Conservation (phyloP, 92 coral and sea anemone genomes). For the Zoanthus sociatus region DNA sequence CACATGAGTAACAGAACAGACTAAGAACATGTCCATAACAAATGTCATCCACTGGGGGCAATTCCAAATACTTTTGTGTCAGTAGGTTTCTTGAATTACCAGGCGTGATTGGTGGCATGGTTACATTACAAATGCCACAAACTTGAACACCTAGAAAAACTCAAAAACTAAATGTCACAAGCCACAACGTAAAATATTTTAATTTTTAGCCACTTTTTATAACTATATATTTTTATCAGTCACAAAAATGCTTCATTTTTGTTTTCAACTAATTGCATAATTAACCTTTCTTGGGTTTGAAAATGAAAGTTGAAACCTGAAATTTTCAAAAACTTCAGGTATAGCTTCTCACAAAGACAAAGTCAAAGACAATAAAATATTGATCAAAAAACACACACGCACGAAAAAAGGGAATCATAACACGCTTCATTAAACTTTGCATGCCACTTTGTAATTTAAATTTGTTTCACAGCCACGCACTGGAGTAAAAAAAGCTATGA, state of each 20-base stretch:
- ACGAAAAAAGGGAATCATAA: neutral
- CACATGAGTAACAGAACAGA: slow-evolving; percentile 16
- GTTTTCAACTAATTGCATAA: neutral
- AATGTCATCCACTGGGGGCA: slow-evolving; percentile 11
- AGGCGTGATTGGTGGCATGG: slow-evolving; percentile 14
- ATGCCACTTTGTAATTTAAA: slow-evolving; percentile 1
- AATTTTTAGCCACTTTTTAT: too few relatives aligned
- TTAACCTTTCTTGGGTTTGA: slow-evolving; percentile 4
- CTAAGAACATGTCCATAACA: slow-evolving; percentile 17
- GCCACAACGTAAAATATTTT: neutral
- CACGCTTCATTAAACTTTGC: neutral
- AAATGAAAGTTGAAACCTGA: slow-evolving; percentile 15
- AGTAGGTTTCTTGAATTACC: slow-evolving; percentile 12
- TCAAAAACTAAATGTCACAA: neutral
- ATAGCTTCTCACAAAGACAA: slow-evolving; percentile 4
- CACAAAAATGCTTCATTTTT: too few relatives aligned
- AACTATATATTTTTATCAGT: too few relatives aligned
- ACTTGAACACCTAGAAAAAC: slow-evolving; percentile 13
- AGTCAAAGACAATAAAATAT: slow-evolving; percentile 1
- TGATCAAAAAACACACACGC: neutral
- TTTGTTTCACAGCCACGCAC: slow-evolving; percentile 1
- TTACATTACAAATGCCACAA: slow-evolving; percentile 10
- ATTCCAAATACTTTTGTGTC: slow-evolving; percentile 10
- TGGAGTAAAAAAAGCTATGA: neutral
- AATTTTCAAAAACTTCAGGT: neutral